These are phyloP conservation scores for Aelia acuminata DNA, from an alignment of 2,888 invertebrate genomes.

Conservation along the genomic window DNA sequence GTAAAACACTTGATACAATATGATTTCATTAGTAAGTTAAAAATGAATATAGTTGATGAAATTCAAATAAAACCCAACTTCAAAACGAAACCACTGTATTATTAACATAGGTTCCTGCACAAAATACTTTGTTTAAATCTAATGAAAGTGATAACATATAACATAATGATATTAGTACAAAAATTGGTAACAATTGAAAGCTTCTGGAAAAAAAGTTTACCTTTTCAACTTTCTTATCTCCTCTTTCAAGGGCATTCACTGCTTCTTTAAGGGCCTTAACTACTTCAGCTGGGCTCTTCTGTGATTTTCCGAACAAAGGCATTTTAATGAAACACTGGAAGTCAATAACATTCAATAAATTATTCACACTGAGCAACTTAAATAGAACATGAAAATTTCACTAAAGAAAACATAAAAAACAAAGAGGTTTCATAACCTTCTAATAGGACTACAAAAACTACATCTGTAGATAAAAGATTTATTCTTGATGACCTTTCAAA, in stretches of 20 bases:
- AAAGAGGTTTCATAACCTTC: conserved; percentile 48
- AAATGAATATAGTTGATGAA: too few species aligned
- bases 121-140: too few species aligned
- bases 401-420: background rate
- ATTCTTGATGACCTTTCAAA: background rate
- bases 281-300: conserved; percentile 97
- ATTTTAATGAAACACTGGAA: conserved; percentile 70
- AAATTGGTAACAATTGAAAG: too few species aligned
- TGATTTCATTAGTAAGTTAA: too few species aligned
- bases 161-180: too few species aligned
- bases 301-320: conserved; percentile 98
- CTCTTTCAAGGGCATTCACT: conserved; percentile 91
- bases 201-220: conserved; percentile 68
- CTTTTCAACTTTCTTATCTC: conserved; percentile 97
- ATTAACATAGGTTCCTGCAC: too few species aligned
- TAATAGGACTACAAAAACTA: background rate
- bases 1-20: too few species aligned
- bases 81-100: too few species aligned
- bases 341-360: background rate
- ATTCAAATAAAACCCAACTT: too few species aligned
- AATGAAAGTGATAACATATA: too few species aligned
- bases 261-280: conserved; percentile 94
- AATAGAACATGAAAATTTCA: background rate
- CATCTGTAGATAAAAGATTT: background rate
- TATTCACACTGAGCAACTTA: background rate